Evolutionary conservation across 2,888 invertebrate species (phyloP), one percentile per base, ranked within the genome.

Genomic region (Hemistola chrysoprasaria): DNA sequence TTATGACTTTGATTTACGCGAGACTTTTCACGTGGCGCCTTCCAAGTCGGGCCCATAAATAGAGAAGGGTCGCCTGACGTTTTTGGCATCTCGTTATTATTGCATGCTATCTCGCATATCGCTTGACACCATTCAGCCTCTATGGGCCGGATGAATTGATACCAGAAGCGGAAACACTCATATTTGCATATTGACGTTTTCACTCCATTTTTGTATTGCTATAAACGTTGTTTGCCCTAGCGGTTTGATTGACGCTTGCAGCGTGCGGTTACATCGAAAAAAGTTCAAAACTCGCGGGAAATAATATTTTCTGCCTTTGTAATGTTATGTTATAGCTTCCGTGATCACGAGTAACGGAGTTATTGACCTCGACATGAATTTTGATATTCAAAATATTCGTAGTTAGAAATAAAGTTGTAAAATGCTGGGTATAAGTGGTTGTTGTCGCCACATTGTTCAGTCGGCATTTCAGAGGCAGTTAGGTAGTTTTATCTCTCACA

Each of bases 401-500:
- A 40, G 40, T 33, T 28, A 42, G 51, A 48, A 57, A 56, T 52
- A 34, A 42, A 47, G 47, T 56, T 52, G 51, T 50, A 60, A 51
- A 53, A 48, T 52, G 51, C 50, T 42, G 35, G 27, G 43, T 38
- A 44, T 47, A 42, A 38, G 44, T 46, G 35, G 55, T 65, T 67
- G 69, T 66, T 71, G 74, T 71, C 69, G 59, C 59, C 69, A 81
- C 79, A 82, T 83, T 85, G 85, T 85, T 83, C 71, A 72, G 72
- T 50, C 60, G 63, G 67, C 69, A 65, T 58, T 70, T 75, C 73
- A 71, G 78, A 71, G 63, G 79, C 78, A 81, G 84, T 83, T 83
- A 78, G 82, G 81, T 82, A 79, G 83, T 87, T 88, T 88, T 88
- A 87, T 87, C 88, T 87, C 87, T 86, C 85, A 76, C 80, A 86